Base-by-base conservation (phyloP, 2,888 invertebrate species). In the Nemurella pictetii region DNA sequence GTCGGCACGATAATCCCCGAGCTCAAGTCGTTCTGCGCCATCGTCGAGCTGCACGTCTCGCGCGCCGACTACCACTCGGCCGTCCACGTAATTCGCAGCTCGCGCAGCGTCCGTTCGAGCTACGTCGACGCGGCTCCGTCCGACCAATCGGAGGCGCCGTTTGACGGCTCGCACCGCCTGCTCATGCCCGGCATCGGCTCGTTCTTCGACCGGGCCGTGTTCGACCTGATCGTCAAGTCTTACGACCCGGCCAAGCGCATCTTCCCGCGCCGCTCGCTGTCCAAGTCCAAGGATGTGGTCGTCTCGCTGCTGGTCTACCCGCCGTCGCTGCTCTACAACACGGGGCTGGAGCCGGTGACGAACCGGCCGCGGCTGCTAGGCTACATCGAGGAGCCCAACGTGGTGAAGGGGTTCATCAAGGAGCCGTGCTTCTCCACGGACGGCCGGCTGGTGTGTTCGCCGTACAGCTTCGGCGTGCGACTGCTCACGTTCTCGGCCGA, bases 371-470 rank as follows among this genome's bases (percentile, higher is more conserved):
- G 98, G 78, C 92, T 98, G 83, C 94, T 97, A 5, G 96, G 96
- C 90, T 98, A 94, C 88, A 92, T 94, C 9, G 94, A 96, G 88
- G 98, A 98, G 89, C 95, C 96, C 0, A 97, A 96, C 89, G 95
- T 96, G 20, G 98, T 97, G 0, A 95, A 95, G 87, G 98, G 97
- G 0, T 97, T 96, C 88, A 98, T 98, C 85, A 98, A 98, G 90
- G 98, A 98, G 89, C 91, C 97, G 80, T 96, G 96, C 88, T 98
- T 97, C 90, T 97, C 97, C 0, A 92, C 96, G 0, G 98, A 98
- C 89, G 98, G 98, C 0, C 93, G 98, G 83, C 91, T 98, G 12
- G 95, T 98, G 32, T 97, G 97, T 89, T 98, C 98, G 0, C 98
- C 98, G 0, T 97, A 95, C 90, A 96, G 95, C 0, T 94, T 94